Base-by-base conservation (phyloP, 2,888 invertebrate species). In the Drosophila prolongata region DNA sequence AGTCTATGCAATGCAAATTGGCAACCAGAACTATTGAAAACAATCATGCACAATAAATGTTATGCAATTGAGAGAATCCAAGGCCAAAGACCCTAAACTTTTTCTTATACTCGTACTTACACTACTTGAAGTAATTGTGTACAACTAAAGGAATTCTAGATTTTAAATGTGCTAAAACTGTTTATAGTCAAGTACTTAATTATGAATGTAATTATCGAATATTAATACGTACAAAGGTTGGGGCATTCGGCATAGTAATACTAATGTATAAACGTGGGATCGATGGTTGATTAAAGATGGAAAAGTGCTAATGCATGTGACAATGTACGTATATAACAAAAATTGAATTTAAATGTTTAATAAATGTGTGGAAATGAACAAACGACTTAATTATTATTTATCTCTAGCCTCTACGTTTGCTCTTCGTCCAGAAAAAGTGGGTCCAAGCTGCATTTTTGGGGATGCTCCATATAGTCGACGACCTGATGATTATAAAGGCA, bases 271-370 rank as follows among this genome's bases (percentile, higher is more conserved):
- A 58, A 44, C 19, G 58, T 52, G 65, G 44, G 56, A 52, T 56
- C 50, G 61, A 55, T 24, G 34, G 40, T 40, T 40, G 40, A 55
- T 55, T 24, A 40, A 65, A 52, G 52, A 43, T 74, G 86, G 75
- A 77, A 53, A 58, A 67, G 62, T 64, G 77, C 52, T 67, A 77
- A 70, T 72, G 71, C 70, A 70, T 70, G 68, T 75, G 80, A 64
- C 72, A 75, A 80, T 83, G 84, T 83, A 83, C 69, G 87, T 70
- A 64, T 72, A 80, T 65, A 84, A 70, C 44, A 76, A 76, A 71
- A 79, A 71, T 85, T 84, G 77, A 89, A 87, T 85, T 87, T 85
- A 77, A 85, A 85, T 85, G 85, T 89, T 89, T 89, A 86, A 86
- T 86, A 86, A 89, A 89, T 85, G 88, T 86, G 85, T 87, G 88